phyloP scores from a whole-genome alignment of 2,797 vertebrate species.

The Enteromius trimaculatus region DNA sequence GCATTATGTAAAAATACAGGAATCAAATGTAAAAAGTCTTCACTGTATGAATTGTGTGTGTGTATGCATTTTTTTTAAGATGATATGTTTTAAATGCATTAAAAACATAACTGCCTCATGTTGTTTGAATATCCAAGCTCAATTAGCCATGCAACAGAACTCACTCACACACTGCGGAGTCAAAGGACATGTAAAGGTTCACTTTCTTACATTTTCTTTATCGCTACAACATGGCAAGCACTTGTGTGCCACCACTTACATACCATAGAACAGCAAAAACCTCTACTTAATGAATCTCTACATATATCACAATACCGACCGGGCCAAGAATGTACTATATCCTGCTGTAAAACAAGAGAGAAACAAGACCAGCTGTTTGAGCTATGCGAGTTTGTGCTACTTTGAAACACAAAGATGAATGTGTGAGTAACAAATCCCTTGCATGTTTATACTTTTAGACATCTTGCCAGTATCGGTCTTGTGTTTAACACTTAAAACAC shows the following conservation, averaged over 20 bases:
- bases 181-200: no score
- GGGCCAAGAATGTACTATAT: not conserved
- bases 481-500: constrained; percentile 6
- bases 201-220: not conserved
- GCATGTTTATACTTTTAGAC: constrained; percentile 53
- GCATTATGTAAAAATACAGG: not conserved
- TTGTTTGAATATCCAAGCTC: not conserved
- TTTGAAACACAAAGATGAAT: constrained; percentile 32
- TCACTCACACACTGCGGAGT: not conserved
- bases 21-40: not conserved
- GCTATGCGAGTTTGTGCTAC: constrained; percentile 7
- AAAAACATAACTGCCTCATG: not conserved
- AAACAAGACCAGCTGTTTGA: not conserved
- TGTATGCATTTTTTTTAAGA: no score
- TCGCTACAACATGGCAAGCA: not conserved
- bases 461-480: constrained; percentile 26
- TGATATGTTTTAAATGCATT: not conserved
- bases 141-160: not conserved
- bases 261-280: not conserved
- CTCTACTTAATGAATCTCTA: not conserved
- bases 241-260: not conserved
- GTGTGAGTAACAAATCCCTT: constrained; percentile 50
- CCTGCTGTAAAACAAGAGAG: not conserved
- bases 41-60: not conserved
- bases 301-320: not conserved